Evolutionary conservation across 53 echinoderm and acorn worm species (phyloP), one percentile per base, ranked within the genome.

Genomic region (Paracentrotus lividus): DNA sequence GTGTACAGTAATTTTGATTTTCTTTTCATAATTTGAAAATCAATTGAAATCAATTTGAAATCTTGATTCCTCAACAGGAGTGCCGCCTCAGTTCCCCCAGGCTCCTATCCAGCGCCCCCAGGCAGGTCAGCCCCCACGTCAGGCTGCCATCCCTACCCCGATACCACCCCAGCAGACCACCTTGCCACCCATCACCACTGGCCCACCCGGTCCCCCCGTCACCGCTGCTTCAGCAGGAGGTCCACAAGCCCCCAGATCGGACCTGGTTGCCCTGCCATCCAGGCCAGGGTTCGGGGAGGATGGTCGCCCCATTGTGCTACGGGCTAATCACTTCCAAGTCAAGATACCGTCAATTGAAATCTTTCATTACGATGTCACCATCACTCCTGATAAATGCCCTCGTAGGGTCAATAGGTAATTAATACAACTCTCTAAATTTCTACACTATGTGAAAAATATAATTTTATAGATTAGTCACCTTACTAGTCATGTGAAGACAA

Each of bases 291-390:
- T 96, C n/a, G 99, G 99, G 8, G 86, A 94, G 47, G 97, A 99
- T 36, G 99, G 99, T 42, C 94, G 99, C 7, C 96, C 96, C 54
- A 99, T 99, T 77, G 88, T 93, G 57, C 95, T 99, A 45, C 93
- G 99, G 54, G 99, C 99, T 27, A 99, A 99, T 44, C 99, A 99
- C 96, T 99, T 99, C 87, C 96, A 97, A 75, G 97, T 99, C 42
- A 96, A 94, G 94, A 99, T 99, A 57, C 99, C 99, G 59, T 88
- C 95, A 68, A 95, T 94, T 68, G 97, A 97, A 76, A 92, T 99
- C 49, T 95, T 95, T 72, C 99, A 99, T 67, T 99, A 99, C 72
- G 99, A 99, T 65, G 94, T 99, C 66, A 94, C 94, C 42, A 99
- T 99, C 88, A 77, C 93, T 34, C 99, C 99, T 60, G 99, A 99